These are phyloP conservation scores for Steatocranus sp. DNA, from an alignment of 2,797 vertebrate species.

Conservation along the genomic window DNA sequence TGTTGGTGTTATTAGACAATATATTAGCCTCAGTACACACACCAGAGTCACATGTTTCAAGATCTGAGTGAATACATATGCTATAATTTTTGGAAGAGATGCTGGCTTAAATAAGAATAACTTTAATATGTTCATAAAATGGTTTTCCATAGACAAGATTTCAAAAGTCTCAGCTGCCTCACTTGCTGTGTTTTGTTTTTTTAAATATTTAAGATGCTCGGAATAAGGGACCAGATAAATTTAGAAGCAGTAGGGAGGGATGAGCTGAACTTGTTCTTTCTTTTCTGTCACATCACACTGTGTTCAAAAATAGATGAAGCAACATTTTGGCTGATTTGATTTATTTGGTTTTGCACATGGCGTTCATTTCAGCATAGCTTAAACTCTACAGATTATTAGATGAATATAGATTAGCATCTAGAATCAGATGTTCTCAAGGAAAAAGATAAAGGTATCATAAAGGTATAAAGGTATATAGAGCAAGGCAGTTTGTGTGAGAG, in stretches of 20 bases:
- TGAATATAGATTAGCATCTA: background rate
- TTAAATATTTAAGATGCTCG: conserved; percentile 6
- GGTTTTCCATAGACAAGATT: background rate
- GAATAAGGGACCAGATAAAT: conserved; percentile 22
- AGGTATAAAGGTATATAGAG: fast-evolving
- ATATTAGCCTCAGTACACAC: background rate
- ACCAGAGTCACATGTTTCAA: background rate
- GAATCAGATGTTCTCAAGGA: background rate
- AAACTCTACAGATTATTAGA: background rate
- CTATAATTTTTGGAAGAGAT: background rate
- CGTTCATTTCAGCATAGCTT: background rate
- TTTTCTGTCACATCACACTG: conserved; percentile 18
- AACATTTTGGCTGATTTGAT: background rate
- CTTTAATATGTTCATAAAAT: background rate
- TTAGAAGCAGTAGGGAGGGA: conserved; percentile 26
- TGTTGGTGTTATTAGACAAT: background rate
- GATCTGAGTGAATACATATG: background rate
- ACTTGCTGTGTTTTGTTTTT: background rate
- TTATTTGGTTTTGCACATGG: background rate
- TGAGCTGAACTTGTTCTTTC: conserved; percentile 14
- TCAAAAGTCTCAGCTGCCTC: background rate
- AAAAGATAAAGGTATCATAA: background rate
- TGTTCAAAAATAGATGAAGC: conserved; percentile 2
- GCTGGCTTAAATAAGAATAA: background rate
- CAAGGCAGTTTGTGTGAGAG: background rate